Base-by-base conservation (phyloP, 2,888 invertebrate species). In the Linnaemya vulpina region DNA sequence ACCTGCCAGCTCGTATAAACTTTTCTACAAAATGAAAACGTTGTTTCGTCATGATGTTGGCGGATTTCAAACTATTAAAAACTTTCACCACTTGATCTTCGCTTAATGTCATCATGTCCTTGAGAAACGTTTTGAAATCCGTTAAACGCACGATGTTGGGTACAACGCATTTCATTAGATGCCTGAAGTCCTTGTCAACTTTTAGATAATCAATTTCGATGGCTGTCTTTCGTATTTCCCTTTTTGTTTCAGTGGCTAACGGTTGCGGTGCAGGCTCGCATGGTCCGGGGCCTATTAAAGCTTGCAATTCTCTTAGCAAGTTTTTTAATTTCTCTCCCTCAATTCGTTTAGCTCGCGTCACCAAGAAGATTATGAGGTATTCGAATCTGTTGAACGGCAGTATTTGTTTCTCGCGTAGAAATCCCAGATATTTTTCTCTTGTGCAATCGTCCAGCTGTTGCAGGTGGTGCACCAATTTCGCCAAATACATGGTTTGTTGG, bases 81-180 rank as follows among this genome's bases (percentile, higher is more conserved):
- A 58, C 40, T 11, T 51, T 38, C 25, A 63, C 46, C 17, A 58
- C 30, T 55, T 63, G 63, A 7, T 63, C 38, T 4, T 55, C 22
- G 0, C 8, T 20, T 22, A 78, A 22, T 0, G 11, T 4, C 58
- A 79, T 25, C 17, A 79, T 10, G 20, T 60, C 13, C 1, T 60
- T 46, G 9, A 79, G 58, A 70, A 84, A 84, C 20, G 65, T 75
- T 11, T 79, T 75, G 3, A 84, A 70, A 58, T 83, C 74, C 15
- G 38, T 62, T 17, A 70, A 22, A 3, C 43, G 38, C 13, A 83
- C 62, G 17, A 83, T 75, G 25, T 84, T 84, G 4, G 78, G 79
- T 75, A 84, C 43, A 58, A 40, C 35, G 1, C 63, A 46, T 20
- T 20, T 25, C 65, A 79, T 84, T 2, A 84, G 65, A 8, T 38